Evolutionary conservation across 2,113 vertebrate species (phyloP).

Genomic region (Cricetomys ansorgei): DNA sequence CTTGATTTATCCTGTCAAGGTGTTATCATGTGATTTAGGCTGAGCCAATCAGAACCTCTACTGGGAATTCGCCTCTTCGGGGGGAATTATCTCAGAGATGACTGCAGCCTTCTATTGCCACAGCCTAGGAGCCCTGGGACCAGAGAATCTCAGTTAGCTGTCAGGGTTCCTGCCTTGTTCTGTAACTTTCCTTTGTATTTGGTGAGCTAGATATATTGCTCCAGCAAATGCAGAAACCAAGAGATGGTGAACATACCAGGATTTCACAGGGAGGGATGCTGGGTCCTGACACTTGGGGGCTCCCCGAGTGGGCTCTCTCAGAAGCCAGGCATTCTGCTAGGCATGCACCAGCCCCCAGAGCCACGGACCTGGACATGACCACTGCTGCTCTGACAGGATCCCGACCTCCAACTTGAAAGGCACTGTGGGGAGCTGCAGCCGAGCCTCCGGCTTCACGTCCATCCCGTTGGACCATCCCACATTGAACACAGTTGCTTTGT

Average conservation of each 20-base stretch:
- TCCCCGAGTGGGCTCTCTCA: not conserved
- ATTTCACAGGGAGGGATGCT: constrained; percentile 7
- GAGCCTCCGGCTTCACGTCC: not conserved
- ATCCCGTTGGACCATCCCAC: too few species aligned
- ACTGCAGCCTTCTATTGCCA: not conserved
- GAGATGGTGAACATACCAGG: not conserved
- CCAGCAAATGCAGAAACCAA: not conserved
- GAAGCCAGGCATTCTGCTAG: not conserved
- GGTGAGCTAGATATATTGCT: not conserved
- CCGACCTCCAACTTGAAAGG: constrained; percentile 13
- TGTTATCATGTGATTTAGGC: not conserved
- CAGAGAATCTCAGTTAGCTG: not conserved
- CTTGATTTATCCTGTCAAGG: not conserved
- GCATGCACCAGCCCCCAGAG: not conserved
- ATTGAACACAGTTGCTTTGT: not conserved
- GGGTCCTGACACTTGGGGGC: not conserved
- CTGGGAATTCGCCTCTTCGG: not conserved
- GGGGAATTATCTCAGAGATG: not conserved
- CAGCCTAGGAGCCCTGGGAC: not conserved
- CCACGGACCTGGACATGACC: not conserved
- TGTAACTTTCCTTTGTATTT: not conserved
- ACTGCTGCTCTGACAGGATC: too few species aligned
- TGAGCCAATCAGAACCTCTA: not conserved
- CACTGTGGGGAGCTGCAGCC: not conserved
- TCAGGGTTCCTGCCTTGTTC: not conserved